Conservation (phyloP, 2,888 invertebrate genomes). For the Chironomus tentans region DNA sequence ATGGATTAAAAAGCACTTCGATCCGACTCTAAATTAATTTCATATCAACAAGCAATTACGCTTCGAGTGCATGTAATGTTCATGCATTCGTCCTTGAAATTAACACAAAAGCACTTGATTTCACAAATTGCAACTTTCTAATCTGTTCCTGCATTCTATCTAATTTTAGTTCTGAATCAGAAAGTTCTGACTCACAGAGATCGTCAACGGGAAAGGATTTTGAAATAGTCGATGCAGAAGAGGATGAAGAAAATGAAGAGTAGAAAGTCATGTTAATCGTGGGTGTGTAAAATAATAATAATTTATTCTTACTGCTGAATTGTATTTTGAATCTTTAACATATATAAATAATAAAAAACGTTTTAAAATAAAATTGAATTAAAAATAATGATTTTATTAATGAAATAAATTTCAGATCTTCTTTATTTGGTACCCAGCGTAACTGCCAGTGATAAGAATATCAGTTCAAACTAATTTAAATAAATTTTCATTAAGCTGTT, state of each 20-base stretch:
- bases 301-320: neutral
- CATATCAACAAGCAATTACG: too few species aligned
- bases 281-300: neutral
- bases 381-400: neutral
- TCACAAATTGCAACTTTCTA: neutral
- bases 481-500: too few species aligned
- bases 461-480: too few species aligned
- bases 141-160: neutral
- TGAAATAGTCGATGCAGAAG: conserved; percentile 71
- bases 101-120: neutral
- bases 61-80: too few species aligned
- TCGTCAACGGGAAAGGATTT: conserved; percentile 80
- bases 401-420: neutral
- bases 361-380: neutral
- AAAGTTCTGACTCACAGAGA: conserved; percentile 69
- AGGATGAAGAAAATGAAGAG: conserved; percentile 46
- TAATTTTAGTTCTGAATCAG: conserved; percentile 52
- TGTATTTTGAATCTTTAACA: neutral
- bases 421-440: too few species aligned
- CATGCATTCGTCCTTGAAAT: too few species aligned
- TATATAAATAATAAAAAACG: neutral
- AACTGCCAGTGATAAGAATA: too few species aligned
- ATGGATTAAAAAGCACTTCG: too few species aligned
- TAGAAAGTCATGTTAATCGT: neutral
- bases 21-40: too few species aligned